phyloP scores from a whole-genome alignment of 2,797 vertebrate genomes.

The Morus bassanus region DNA sequence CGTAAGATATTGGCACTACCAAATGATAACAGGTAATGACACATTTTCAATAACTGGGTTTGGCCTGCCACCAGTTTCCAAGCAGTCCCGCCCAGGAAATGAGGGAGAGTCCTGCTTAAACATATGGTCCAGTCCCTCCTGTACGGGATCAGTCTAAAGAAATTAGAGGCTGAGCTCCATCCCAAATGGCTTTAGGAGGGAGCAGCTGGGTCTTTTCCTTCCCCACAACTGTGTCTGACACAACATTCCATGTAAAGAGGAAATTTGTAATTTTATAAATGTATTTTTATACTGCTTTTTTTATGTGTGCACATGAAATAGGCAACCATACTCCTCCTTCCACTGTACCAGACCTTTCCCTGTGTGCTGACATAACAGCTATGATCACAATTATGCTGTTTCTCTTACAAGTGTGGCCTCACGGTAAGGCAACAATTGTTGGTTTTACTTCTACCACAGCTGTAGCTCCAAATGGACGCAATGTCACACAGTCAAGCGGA shows the following conservation, averaged over 20 bases:
- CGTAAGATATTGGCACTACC: neutral
- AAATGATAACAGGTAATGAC: neutral
- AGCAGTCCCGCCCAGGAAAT: neutral
- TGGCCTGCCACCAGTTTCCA: neutral
- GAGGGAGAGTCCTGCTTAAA: neutral
- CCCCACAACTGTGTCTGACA: neutral
- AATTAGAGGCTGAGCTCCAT: neutral
- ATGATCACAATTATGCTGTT: neutral
- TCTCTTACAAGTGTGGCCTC: neutral
- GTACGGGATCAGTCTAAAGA: neutral
- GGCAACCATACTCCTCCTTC: neutral
- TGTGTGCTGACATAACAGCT: neutral
- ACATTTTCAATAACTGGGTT: neutral
- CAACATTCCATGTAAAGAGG: constrained; percentile 79
- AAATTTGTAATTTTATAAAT: constrained; percentile 80
- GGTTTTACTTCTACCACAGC: neutral
- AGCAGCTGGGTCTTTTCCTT: neutral
- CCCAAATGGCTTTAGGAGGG: neutral
- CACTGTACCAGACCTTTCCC: neutral
- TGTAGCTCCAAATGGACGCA: neutral
- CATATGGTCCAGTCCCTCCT: neutral
- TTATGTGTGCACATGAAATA: constrained; percentile 68
- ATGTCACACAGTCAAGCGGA: neutral
- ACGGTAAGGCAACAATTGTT: neutral
- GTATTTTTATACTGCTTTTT: constrained; percentile 89